Conservation (phyloP, 2,888 invertebrate species). For the Leptogaster cylindrica region DNA sequence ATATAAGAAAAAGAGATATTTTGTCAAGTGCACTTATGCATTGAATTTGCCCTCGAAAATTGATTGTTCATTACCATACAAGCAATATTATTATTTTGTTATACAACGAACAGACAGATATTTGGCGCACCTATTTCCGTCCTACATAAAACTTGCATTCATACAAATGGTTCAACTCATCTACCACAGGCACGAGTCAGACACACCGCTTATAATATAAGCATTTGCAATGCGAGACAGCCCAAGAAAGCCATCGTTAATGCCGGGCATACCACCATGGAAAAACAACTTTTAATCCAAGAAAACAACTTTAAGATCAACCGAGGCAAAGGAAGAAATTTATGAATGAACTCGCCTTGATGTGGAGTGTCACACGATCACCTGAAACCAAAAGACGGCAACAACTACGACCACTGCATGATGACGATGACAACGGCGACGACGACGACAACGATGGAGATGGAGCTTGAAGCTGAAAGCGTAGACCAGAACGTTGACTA, state of each 20-base stretch:
- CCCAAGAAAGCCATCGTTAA: not conserved
- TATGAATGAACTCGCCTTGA: conserved; percentile 36
- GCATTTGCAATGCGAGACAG: conserved; percentile 21
- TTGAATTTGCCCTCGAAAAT: conserved; percentile 19
- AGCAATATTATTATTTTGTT: conserved; percentile 2
- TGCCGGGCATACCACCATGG: not conserved
- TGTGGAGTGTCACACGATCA: conserved; percentile 30
- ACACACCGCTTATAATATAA: not conserved
- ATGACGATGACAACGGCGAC: too few species aligned
- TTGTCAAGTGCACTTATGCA: too few species aligned
- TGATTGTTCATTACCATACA: conserved; percentile 18
- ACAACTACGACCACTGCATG: too few species aligned
- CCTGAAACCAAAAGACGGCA: conserved; percentile 6
- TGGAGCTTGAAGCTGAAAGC: too few species aligned
- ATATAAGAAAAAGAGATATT: too few species aligned
- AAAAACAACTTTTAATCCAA: conserved; percentile 24
- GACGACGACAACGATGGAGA: not conserved
- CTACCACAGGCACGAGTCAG: conserved; percentile 1
- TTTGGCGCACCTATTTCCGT: conserved; percentile 45
- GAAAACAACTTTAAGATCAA: conserved; percentile 25
- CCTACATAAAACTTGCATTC: conserved; percentile 30
- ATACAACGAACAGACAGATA: conserved; percentile 33
- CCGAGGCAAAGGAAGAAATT: conserved; percentile 28
- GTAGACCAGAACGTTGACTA: not conserved
- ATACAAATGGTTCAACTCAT: conserved; percentile 3